phyloP scores from a whole-genome alignment of 2,797 vertebrate species.

The Octomys mimax region DNA sequence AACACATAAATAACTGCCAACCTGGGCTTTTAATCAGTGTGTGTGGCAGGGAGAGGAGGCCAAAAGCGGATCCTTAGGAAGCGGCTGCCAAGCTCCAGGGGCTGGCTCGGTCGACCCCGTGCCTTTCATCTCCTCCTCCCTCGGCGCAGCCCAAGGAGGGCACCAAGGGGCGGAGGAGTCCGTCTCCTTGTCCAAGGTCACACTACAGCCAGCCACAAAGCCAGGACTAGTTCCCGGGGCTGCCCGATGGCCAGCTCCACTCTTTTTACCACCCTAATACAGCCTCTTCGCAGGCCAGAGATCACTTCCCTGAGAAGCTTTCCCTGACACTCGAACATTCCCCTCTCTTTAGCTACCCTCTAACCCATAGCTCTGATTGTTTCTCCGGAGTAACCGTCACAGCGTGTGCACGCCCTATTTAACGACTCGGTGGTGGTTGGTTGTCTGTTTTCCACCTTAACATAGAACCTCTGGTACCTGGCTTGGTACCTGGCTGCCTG shows the following conservation, averaged over 20 bases:
- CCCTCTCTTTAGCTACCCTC: neutral
- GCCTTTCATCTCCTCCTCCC: neutral
- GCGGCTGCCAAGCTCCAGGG: neutral
- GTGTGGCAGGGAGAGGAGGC: neutral
- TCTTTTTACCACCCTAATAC: neutral
- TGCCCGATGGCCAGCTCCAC: no score
- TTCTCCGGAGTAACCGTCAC: neutral
- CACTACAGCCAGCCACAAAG: neutral
- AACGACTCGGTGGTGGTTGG: neutral
- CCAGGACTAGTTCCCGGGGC: neutral
- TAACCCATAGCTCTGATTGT: neutral
- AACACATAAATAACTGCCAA: constrained; percentile 79
- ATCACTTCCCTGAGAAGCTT: neutral
- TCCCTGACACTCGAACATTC: neutral
- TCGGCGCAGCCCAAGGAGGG: neutral
- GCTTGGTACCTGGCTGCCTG: neutral
- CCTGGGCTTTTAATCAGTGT: constrained; percentile 66
- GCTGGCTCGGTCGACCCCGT: neutral
- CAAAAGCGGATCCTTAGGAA: neutral
- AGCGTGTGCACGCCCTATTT: neutral
- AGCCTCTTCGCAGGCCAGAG: neutral
- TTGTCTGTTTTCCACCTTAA: neutral
- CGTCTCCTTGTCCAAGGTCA: neutral
- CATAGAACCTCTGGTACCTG: neutral
- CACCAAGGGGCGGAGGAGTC: neutral